Base-by-base conservation (phyloP, 2,888 invertebrate species). In the Temnothorax ravouxi region DNA sequence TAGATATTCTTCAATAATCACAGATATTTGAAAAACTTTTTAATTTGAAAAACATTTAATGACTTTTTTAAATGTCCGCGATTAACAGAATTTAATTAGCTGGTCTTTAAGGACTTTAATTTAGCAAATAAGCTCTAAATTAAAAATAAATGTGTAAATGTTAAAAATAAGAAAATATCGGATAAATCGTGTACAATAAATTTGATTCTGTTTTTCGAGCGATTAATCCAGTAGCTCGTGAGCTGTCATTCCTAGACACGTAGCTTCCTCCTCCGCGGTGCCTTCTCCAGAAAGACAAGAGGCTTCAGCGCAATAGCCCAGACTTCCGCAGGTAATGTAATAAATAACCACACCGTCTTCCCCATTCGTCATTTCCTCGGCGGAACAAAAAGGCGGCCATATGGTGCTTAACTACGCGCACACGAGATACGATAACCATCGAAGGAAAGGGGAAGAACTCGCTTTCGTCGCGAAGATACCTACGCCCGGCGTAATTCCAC, bases 271-370 rank as follows among this genome's bases (percentile, higher is more conserved):
- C 79, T 69, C 50, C 18, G 83, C 82, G 83, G 72, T 86, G 83
- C 71, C 82, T 71, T 85, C 25, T 34, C 29, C 66, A 52, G 34
- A 79, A 59, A 82, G 86, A 89, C 90, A 90, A 89, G 88, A 83
- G 87, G 76, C 84, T 87, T 84, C 87, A 34, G 85, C 72, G 91
- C 91, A 91, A 90, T 89, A 91, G 89, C 86, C 90, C 91, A 88
- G 87, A 91, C 90, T 91, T 91, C 90, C 91, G 87, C 88, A 88
- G 88, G 89, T 86, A 86, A 88, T 88, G 88, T 88, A 87, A 91
- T 89, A 88, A 91, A 90, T 88, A 88, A 88, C 85, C 83, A 86
- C 84, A 77, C 71, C 44, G 71, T 83, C 87, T 84, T 83, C 84
- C 87, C 72, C 34, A 38, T 86, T 86, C 84, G 87, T 69, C 86